Percentiles rank a stretch among this genome's conserved stretches.
Conservation (phyloP, 2,888 invertebrate species). For the Plagodis dolabraria region DNA sequence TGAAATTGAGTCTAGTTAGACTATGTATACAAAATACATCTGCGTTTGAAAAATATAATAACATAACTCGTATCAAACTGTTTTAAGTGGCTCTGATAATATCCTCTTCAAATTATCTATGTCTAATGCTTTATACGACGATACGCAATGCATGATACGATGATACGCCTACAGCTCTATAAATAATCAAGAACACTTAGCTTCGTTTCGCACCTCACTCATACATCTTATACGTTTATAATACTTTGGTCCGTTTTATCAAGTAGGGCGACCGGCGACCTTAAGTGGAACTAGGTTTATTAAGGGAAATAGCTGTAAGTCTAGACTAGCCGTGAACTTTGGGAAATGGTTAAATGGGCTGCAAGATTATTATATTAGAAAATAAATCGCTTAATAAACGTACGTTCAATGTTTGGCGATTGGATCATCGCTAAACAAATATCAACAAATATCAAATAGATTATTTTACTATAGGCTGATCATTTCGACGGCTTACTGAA, state of each 20-base stretch:
- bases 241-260: constrained; percentile 65
- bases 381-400: too few species aligned
- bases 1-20: too few species aligned
- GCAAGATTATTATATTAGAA: not conserved
- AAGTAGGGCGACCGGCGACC: constrained; percentile 47
- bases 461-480: too few species aligned
- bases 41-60: too few species aligned
- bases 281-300: constrained; percentile 33
- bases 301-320: constrained; percentile 20
- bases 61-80: too few species aligned
- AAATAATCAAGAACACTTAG: constrained; percentile 49
- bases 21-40: too few species aligned
- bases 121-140: not conserved
- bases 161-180: constrained; percentile 10
- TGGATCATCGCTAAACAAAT: too few species aligned
- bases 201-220: constrained; percentile 34
- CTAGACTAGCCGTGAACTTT: constrained; percentile 24
- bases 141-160: constrained; percentile 8
- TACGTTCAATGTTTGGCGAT: too few species aligned
- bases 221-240: constrained; percentile 31
- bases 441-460: too few species aligned
- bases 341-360: constrained; percentile 3
- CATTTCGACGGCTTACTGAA: too few species aligned
- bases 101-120: too few species aligned
- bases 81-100: too few species aligned